These are phyloP conservation scores for Pipa parva DNA, from an alignment of 2,113 vertebrate species.

Conservation along the genomic window DNA sequence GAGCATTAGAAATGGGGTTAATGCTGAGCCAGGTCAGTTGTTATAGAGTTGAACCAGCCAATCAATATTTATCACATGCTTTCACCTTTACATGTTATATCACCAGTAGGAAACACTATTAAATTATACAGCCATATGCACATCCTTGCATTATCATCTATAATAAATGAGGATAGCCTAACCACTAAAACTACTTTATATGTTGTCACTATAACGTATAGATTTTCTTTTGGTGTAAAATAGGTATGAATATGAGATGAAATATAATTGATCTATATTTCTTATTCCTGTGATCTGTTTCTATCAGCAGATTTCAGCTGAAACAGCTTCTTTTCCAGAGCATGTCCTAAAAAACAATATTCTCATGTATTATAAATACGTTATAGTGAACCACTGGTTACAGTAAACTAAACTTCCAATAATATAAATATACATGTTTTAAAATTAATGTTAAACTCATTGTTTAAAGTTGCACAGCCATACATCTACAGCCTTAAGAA, in stretches of 20 bases:
- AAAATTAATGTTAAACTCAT: too few species aligned
- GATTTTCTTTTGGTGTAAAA: slow-evolving; percentile 26
- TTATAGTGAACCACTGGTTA: too few species aligned
- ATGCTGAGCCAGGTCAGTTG: too few species aligned
- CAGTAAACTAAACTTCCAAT: too few species aligned
- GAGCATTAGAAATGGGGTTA: too few species aligned
- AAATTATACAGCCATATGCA: slow-evolving; percentile 32
- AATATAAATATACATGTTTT: too few species aligned
- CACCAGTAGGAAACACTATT: slow-evolving; percentile 18
- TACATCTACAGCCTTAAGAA: too few species aligned
- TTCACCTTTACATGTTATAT: slow-evolving; percentile 29
- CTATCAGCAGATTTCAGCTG: too few species aligned
- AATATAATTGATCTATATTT: background rate
- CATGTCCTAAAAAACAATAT: too few species aligned
- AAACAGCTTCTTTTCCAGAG: too few species aligned
- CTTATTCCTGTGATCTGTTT: background rate
- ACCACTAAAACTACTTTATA: slow-evolving; percentile 34
- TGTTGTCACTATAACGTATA: slow-evolving; percentile 28
- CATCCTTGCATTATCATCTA: slow-evolving; percentile 36
- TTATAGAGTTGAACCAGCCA: background rate
- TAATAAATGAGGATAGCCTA: slow-evolving; percentile 32
- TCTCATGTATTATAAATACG: too few species aligned
- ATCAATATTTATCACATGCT: slow-evolving; percentile 27
- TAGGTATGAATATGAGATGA: slow-evolving; percentile 12
- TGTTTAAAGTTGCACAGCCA: too few species aligned